Evolutionary conservation across 2,113 vertebrate genomes (phyloP).

Genomic region (Pachycephala philippinensis): DNA sequence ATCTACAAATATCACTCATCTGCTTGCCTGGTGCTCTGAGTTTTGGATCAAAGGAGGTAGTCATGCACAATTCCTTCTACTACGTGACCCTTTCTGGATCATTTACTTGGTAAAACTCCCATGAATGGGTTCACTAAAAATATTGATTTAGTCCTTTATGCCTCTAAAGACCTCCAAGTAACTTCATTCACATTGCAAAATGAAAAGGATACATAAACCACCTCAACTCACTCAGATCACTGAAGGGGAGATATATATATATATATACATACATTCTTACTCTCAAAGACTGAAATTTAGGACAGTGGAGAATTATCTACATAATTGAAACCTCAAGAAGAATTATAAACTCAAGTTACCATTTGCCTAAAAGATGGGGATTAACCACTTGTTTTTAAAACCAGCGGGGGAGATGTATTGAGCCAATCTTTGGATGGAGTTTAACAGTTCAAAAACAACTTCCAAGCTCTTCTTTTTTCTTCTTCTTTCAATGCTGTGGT

Average conservation of each 20-base stretch:
- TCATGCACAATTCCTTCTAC: not conserved
- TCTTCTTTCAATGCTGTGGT: not conserved
- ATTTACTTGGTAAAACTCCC: not conserved
- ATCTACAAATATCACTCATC: not conserved
- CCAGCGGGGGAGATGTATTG: not conserved
- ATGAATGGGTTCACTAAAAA: not conserved
- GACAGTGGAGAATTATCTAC: not conserved
- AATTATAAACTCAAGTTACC: not conserved
- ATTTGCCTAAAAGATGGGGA: not conserved
- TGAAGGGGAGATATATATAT: accelerated
- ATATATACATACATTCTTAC: accelerated
- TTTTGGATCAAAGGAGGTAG: not conserved
- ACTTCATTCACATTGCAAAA: not conserved
- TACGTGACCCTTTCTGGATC: not conserved
- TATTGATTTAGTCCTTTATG: not conserved
- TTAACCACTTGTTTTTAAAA: not conserved
- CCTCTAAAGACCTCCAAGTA: not conserved
- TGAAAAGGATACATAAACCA: not conserved
- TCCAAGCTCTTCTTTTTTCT: not conserved
- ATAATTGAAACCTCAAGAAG: not conserved
- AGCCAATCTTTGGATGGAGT: not conserved
- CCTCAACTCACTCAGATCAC: not conserved
- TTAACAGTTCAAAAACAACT: not conserved
- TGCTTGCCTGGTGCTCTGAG: not conserved
- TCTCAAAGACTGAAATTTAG: not conserved